Conservation (phyloP, 2,888 invertebrate genomes). For the Willowsia nigromaculata region DNA sequence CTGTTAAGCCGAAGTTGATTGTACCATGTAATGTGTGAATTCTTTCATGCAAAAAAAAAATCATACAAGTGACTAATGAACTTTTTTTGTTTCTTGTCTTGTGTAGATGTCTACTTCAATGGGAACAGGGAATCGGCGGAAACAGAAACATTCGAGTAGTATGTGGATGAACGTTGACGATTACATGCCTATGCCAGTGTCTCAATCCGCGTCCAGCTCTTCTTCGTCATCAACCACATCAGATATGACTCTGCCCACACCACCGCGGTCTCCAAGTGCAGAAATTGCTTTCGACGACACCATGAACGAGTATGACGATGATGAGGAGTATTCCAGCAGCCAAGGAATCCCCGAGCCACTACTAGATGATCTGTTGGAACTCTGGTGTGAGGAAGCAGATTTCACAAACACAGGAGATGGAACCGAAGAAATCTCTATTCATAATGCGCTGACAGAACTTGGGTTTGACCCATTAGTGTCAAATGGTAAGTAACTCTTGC, state of each 20-base stretch:
- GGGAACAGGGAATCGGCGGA: constrained; percentile 69
- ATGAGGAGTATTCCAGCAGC: constrained; percentile 57
- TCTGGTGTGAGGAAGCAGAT: constrained; percentile 73
- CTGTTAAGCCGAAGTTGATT: constrained; percentile 11
- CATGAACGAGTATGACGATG: constrained; percentile 66
- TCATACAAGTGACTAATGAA: constrained; percentile 8
- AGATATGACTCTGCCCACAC: constrained; percentile 75
- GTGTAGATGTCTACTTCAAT: constrained; percentile 71
- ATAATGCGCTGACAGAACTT: constrained; percentile 73
- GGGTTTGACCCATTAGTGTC: constrained; percentile 71
- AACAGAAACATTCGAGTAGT: constrained; percentile 66
- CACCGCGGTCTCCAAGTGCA: constrained; percentile 73
- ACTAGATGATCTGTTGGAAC: constrained; percentile 75
- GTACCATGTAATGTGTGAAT: background rate
- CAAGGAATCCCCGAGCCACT: constrained; percentile 71
- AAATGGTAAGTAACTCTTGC: constrained; percentile 57
- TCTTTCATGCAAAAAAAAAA: background rate
- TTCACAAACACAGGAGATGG: constrained; percentile 62
- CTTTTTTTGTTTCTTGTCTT: constrained; percentile 33
- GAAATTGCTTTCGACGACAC: constrained; percentile 58
- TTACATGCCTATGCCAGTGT: constrained; percentile 50
- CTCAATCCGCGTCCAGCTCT: constrained; percentile 28
- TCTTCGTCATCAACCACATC: constrained; percentile 62
- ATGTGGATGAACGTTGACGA: constrained; percentile 70
- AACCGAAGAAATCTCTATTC: constrained; percentile 70